Percentiles rank a stretch among this genome's conserved stretches.
phyloP scores from a whole-genome alignment of 1,140 invertebrate genomes.

The Mamestra configurata region DNA sequence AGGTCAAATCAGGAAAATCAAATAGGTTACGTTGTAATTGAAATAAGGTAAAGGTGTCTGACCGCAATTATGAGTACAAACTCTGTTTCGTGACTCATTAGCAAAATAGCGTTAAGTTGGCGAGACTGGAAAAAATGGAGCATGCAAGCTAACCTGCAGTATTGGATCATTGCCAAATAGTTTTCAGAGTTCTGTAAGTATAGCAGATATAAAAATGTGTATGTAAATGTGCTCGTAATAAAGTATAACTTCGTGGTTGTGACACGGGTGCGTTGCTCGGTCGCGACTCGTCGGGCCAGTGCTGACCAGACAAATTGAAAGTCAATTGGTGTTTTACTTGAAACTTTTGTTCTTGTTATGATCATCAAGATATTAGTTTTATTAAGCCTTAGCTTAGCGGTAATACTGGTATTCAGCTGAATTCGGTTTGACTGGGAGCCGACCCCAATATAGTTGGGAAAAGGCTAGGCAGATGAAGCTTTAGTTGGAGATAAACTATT shows the following conservation, averaged over 20 bases:
- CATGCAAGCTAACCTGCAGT: slow-evolving; percentile 64
- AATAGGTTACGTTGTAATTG: neutral
- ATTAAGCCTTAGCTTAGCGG: too few species aligned
- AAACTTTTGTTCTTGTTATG: too few species aligned
- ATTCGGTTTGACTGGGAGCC: too few species aligned
- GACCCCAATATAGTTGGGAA: too few species aligned
- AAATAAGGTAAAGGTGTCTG: slow-evolving; percentile 17
- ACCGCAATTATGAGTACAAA: slow-evolving; percentile 28
- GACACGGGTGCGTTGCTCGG: neutral
- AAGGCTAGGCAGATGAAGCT: too few species aligned
- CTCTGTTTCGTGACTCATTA: slow-evolving; percentile 47
- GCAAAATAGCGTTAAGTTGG: slow-evolving; percentile 47
- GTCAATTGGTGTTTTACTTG: too few species aligned
- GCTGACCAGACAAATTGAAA: too few species aligned
- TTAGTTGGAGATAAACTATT: too few species aligned
- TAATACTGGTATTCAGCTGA: too few species aligned
- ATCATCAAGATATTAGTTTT: too few species aligned
- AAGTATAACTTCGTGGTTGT: neutral
- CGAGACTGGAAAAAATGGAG: slow-evolving; percentile 41
- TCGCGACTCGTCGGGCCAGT: too few species aligned
- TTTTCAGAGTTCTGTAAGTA: slow-evolving; percentile 48
- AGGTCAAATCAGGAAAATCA: neutral
- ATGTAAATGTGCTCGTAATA: neutral
- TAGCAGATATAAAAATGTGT: neutral
- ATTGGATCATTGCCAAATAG: slow-evolving; percentile 69